Percentiles rank a stretch among this genome's conserved stretches.
Conservation (phyloP, 1,140 invertebrate genomes). For the Bacillus rossius region DNA sequence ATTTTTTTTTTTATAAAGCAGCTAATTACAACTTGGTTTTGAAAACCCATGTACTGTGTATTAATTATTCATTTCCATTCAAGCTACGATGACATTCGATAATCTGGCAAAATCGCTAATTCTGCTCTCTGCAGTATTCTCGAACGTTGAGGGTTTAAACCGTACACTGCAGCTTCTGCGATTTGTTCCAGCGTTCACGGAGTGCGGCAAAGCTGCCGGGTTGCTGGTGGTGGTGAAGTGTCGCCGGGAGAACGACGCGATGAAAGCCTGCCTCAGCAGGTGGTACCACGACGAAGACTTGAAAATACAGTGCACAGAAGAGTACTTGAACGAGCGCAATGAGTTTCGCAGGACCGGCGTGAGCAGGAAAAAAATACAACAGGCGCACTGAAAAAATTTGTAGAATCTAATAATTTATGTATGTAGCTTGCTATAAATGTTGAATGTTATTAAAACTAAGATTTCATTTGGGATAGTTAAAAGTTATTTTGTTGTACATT, state of each 20-base stretch:
- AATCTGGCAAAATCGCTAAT: too few relatives aligned
- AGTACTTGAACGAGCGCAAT: slow-evolving; percentile 75
- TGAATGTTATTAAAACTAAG: neutral
- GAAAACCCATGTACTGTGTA: too few relatives aligned
- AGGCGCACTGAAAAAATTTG: neutral
- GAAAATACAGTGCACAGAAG: slow-evolving; percentile 60
- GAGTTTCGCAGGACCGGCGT: slow-evolving; percentile 77
- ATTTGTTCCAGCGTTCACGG: slow-evolving; percentile 53
- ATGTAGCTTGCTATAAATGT: neutral
- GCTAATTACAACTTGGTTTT: too few relatives aligned
- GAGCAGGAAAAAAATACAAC: slow-evolving; percentile 45
- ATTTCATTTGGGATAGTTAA: neutral
- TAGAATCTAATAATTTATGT: neutral
- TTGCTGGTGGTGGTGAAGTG: slow-evolving; percentile 68
- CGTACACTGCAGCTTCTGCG: too few relatives aligned
- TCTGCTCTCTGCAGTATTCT: too few relatives aligned
- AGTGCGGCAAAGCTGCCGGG: slow-evolving; percentile 67
- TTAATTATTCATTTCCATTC: too few relatives aligned
- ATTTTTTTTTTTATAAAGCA: too few relatives aligned
- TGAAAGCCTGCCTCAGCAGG: slow-evolving; percentile 61
- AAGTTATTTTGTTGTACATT: neutral
- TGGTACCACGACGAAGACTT: slow-evolving; percentile 79
- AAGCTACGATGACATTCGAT: too few relatives aligned
- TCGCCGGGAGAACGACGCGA: slow-evolving; percentile 56
- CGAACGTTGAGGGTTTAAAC: too few relatives aligned